Percentiles rank a stretch among this genome's conserved stretches.
Conservation (phyloP, 2,888 invertebrate species). For the Amphiduros pacificus region DNA sequence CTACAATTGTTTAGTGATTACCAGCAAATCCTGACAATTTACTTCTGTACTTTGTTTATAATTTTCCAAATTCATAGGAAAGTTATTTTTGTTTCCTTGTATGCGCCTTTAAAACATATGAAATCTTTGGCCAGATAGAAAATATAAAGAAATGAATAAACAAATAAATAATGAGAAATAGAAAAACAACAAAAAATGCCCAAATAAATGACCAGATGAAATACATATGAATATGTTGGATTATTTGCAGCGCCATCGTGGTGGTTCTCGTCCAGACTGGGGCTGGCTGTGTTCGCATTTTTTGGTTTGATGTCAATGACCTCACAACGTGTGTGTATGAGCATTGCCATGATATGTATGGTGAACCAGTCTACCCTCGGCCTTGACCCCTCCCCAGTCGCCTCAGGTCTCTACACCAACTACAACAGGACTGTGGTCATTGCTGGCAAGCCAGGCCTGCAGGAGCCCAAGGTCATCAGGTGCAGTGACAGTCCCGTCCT, state of each 20-base stretch:
- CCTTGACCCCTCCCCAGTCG: background rate
- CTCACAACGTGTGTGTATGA: constrained; percentile 65
- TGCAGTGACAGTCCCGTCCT: background rate
- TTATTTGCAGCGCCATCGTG: constrained; percentile 23
- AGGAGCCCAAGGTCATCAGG: constrained; percentile 3
- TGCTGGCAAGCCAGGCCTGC: background rate
- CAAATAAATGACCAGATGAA: too few relatives aligned
- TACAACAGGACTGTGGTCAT: background rate
- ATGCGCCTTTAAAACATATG: too few relatives aligned
- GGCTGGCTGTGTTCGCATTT: constrained; percentile 49
- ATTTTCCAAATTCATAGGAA: too few relatives aligned
- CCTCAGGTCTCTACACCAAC: background rate
- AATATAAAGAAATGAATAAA: too few relatives aligned
- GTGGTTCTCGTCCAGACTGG: constrained; percentile 50
- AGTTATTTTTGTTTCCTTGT: too few relatives aligned
- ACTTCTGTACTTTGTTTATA: too few relatives aligned
- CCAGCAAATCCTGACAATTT: too few relatives aligned
- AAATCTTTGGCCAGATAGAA: too few relatives aligned
- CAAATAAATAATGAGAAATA: too few relatives aligned
- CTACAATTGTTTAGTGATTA: too few relatives aligned
- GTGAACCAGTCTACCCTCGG: constrained; percentile 55
- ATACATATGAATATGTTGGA: too few relatives aligned
- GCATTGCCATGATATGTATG: constrained; percentile 66
- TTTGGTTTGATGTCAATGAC: constrained; percentile 68
- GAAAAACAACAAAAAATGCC: too few relatives aligned